Evolutionary conservation across 2,888 invertebrate species (phyloP), one percentile per base, ranked within the genome.

Genomic region (Uropetala carovei): DNA sequence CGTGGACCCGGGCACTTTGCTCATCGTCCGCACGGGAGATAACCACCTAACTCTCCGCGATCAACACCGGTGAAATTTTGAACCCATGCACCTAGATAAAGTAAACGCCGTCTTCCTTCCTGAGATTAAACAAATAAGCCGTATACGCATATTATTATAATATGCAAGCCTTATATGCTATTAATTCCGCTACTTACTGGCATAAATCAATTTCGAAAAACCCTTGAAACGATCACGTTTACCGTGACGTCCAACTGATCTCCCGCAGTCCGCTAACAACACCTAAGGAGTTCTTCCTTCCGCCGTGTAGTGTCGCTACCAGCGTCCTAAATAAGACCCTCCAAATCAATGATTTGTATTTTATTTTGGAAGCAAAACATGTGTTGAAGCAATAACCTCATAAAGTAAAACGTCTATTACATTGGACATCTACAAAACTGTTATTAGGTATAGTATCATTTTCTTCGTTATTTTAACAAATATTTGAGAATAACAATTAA

Each of bases 1-100:
- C 64, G 89, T 89, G 27, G 89, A 89, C 13, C 89, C 89, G 43
- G 89, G 89, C 89, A 89, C 89, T 89, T 89, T 89, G 89, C 89
- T 89, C 89, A 89, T 89, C 64, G 89, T 89, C 89, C 68, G 43
- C 89, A 18, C 89, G 64, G 89, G 75, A 75, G 43, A 60, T 43
- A 16, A 43, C 60, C 64, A 30, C 60, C 27, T 64, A 43, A 64
- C 64, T 43, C 89, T 60, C 89, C 64, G 43, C 64, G 43, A 89
- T 89, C 64, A 43, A 89, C 64, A 89, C 89, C 89, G 89, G 89
- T 89, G 27, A n/a, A 30, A n/a, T 89, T 89, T 89, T n/a, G 43
- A 56, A 89, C n/a, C 60, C 89, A 64, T 64, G 30, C 16, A 89
- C 89, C 89, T 89, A 86, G 60, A 89, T 43, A 56, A 68, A 43